Evolutionary conservation across 1,140 invertebrate species (phyloP), one percentile per base, ranked within the genome.

Genomic region (Drosophila kepulauana): DNA sequence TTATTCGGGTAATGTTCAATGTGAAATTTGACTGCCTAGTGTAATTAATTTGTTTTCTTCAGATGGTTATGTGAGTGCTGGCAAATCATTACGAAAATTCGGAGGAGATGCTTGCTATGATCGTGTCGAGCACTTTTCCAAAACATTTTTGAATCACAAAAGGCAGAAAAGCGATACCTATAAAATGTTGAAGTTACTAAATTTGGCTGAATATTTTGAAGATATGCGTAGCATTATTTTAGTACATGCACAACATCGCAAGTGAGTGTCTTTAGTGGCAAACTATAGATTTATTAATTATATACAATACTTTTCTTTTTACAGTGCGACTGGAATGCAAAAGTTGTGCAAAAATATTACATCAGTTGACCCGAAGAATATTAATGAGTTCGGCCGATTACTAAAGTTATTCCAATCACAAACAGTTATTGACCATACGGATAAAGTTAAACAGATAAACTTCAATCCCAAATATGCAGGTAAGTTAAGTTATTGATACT

Each of bases 21-120:
- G n/a, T 7, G 1, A 5, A 33, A 38, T 11, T 28, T 5, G 11
- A 4, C 0, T 4, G 28, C 7, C 41, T 7, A 10, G 15, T 3
- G 6, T 33, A 33, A 33, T 33, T 8, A 10, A 25, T 3, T 25
- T 25, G 20, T 2, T 1, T 56, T 66, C 10, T 43, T 8, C 20
- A 75, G 72, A 75, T 52, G 33, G 8, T 1, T 33, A n/a, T 2
- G 13, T 75, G 2, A 75, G 66, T 41, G 43, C 58, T 28, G 72
- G 72, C 0, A 75, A 58, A 28, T 25, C 72, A 4, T 10, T 75
- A 2, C 45, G 72, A 6, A 63, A 63, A 6, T 63, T 63, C 5
- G 67, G 66, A n/a, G 72, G 72, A 8, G 59, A 75, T 58, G 11
- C 6, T 15, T 69, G 72, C 5, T 75, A 75, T 35, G 57, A 70